A percentile compares a stretch with the other conserved stretches of the same genome.
These are phyloP conservation scores for Cynopterus brachyotis DNA, from an alignment of 2,113 vertebrate species.

Conservation along the genomic window DNA sequence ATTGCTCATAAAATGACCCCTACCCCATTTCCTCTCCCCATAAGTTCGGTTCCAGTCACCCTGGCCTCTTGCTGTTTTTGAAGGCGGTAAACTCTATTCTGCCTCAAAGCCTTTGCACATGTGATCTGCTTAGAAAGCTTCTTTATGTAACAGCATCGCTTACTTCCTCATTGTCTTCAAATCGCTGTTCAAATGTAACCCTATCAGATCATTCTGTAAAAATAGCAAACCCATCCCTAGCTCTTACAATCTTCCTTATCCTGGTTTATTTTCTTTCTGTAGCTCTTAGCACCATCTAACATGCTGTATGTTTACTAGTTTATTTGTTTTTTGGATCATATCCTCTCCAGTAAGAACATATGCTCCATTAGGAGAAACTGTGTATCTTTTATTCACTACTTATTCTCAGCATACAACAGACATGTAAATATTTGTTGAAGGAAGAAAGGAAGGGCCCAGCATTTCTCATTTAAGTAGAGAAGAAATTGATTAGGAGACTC, in stretches of 20 bases:
- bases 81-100: neutral
- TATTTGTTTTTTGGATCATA: neutral
- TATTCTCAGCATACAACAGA: neutral
- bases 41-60: neutral
- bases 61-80: neutral
- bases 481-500: neutral
- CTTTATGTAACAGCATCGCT: neutral
- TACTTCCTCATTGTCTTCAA: neutral
- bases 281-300: neutral
- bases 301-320: neutral
- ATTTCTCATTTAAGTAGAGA: neutral
- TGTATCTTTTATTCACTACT: neutral
- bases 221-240: neutral
- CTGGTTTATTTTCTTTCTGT: neutral
- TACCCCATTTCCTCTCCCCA: neutral
- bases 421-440: neutral
- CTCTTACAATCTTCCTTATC: neutral
- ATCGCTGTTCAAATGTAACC: neutral
- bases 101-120: neutral
- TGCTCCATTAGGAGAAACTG: neutral
- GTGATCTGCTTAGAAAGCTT: neutral
- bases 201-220: neutral
- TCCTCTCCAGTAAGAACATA: neutral
- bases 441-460: neutral
- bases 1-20: no score